Evolutionary conservation across 2,113 vertebrate genomes (phyloP), one percentile per base, ranked within the genome.

Genomic region (Lutjanus erythropterus): DNA sequence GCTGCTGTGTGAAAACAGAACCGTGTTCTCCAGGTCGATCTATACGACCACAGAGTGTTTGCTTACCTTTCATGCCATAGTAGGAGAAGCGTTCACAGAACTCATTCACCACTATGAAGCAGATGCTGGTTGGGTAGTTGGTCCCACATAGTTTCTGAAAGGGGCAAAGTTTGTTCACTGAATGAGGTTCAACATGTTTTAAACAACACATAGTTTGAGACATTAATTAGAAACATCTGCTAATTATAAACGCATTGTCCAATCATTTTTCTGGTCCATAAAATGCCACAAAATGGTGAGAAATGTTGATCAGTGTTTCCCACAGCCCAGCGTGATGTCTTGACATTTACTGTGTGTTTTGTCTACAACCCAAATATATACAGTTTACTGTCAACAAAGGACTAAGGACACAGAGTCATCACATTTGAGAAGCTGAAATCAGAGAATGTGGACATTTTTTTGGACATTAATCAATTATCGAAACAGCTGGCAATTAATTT

Each of bases 61-160:
- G 3, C 70, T n/a, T 96, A 99, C 98, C 97, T 99, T 96, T 96
- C 98, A 99, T 98, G 93, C 98, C 98, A 97, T 99, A 99, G 94
- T 97, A 99, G 89, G 98, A 99, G 94, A 99, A 99, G 19, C 98
- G 96, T 70, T 99, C 98, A 0, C 98, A 99, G 95, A 99, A 99
- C 93, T 99, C 98, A 0, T 99, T 99, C 91, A 99, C 97, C 86
- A 99, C 96, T 1, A 99, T 96, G 93, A 99, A 99, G 83, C 94
- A 94, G 76, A 99, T 98, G 94, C 98, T 98, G 71, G 95, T 33
- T 1, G 98, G 98, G 68, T 98, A 99, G 74, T 96, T 99, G 86
- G 97, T 97, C 16, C 97, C 97, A 92, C 95, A 99, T 49, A 98
- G 62, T 95, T 96, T 97, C 98, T 99, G 56, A 50, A 75, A 81